These are phyloP conservation scores for Pemphigus obesinymphae DNA, from an alignment of 1,140 invertebrate species.

Conservation along the genomic window DNA sequence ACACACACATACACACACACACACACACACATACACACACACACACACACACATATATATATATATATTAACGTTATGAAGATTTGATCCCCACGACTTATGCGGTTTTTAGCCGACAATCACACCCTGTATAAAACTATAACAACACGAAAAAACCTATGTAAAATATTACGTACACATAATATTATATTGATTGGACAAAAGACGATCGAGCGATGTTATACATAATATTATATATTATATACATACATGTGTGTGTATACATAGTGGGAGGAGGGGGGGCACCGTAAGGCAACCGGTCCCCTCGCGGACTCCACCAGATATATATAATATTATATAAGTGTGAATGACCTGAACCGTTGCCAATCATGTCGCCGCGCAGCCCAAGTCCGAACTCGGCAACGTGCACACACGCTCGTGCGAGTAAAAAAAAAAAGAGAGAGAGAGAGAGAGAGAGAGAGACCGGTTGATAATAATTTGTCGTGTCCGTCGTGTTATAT, in stretches of 20 bases:
- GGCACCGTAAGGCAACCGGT: constrained; percentile 4
- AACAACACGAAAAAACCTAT: too few relatives aligned
- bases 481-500: not conserved
- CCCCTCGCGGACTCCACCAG: not conserved
- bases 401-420: not conserved
- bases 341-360: constrained; percentile 23
- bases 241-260: not conserved
- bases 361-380: not conserved
- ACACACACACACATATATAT: too few relatives aligned
- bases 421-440: not conserved
- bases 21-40: too few relatives aligned
- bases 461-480: not conserved
- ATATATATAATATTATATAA: too few relatives aligned
- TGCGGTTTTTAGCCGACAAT: too few relatives aligned
- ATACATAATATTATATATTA: too few relatives aligned
- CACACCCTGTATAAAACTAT: too few relatives aligned
- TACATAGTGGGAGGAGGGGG: not conserved
- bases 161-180: too few relatives aligned
- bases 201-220: not conserved
- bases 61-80: too few relatives aligned
- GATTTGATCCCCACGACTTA: too few relatives aligned
- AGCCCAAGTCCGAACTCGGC: constrained; percentile 6
- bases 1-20: too few relatives aligned
- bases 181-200: not conserved
- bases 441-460: not conserved